phyloP scores from a whole-genome alignment of 2,113 vertebrate genomes.

The Varanus salvator region DNA sequence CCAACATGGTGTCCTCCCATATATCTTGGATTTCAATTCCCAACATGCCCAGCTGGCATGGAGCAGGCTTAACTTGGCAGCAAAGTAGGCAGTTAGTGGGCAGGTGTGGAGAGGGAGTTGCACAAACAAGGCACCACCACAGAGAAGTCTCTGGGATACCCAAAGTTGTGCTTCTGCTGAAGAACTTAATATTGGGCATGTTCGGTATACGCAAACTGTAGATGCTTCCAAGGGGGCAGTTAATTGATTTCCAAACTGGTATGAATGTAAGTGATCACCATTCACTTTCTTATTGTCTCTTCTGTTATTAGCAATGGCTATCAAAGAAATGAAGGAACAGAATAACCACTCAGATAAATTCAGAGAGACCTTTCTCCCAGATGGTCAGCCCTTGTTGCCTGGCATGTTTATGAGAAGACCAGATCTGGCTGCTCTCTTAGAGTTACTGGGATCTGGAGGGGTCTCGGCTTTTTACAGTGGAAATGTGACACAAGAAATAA shows the following conservation, averaged over 20 bases:
- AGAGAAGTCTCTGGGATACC: background rate
- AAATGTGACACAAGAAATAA: slow-evolving; percentile 91
- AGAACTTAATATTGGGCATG: background rate
- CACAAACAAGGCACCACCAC: background rate
- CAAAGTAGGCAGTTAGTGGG: background rate
- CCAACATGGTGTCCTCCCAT: no score
- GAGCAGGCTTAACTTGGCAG: background rate
- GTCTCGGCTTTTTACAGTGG: slow-evolving; percentile 87
- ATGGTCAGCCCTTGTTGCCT: slow-evolving; percentile 80
- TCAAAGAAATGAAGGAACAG: slow-evolving; percentile 82
- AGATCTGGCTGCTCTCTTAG: slow-evolving; percentile 87
- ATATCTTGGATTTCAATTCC: no score
- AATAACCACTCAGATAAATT: slow-evolving; percentile 83
- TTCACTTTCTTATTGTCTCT: background rate
- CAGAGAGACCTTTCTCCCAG: slow-evolving; percentile 85
- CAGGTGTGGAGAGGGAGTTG: background rate
- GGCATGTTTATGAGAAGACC: slow-evolving; percentile 82
- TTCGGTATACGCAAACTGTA: background rate
- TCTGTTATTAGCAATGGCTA: slow-evolving; percentile 82
- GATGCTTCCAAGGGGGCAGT: background rate
- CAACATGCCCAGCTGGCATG: background rate
- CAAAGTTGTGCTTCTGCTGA: background rate
- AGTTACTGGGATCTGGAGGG: slow-evolving; percentile 83
- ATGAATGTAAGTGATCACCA: background rate
- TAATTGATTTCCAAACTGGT: background rate